These are phyloP conservation scores for Leptinotarsa peninsularis DNA, from an alignment of 2,888 invertebrate genomes.

Conservation along the genomic window DNA sequence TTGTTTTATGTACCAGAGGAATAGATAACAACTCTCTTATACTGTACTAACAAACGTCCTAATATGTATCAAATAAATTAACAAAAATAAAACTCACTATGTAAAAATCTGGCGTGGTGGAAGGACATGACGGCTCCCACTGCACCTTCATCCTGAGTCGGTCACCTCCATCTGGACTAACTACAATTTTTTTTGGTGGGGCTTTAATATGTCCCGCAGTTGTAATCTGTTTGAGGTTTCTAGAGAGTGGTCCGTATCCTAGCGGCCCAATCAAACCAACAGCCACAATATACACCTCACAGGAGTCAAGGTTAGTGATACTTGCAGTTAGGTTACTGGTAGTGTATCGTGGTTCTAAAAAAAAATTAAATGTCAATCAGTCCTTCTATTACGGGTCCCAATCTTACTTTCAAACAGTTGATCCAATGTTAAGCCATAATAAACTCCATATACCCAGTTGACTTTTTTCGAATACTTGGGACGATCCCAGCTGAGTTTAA, in stretches of 20 bases:
- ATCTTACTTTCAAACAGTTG: slow-evolving; percentile 72
- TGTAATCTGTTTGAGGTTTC: slow-evolving; percentile 60
- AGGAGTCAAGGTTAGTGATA: slow-evolving; percentile 76
- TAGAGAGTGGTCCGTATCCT: slow-evolving; percentile 76
- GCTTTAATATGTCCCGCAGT: slow-evolving; percentile 70
- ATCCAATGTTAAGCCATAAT: slow-evolving; percentile 73
- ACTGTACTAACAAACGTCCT: too few relatives aligned
- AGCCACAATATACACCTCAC: slow-evolving; percentile 79
- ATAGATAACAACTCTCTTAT: too few relatives aligned
- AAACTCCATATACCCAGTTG: slow-evolving; percentile 77
- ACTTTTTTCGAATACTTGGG: slow-evolving; percentile 70
- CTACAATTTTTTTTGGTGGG: slow-evolving; percentile 76
- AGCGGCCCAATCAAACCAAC: slow-evolving; percentile 75
- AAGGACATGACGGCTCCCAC: slow-evolving; percentile 80
- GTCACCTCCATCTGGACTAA: slow-evolving; percentile 61
- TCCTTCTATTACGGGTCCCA: too few relatives aligned
- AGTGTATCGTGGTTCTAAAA: slow-evolving; percentile 39
- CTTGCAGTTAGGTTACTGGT: slow-evolving; percentile 71
- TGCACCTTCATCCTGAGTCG: slow-evolving; percentile 71
- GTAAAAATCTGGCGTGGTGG: slow-evolving; percentile 64
- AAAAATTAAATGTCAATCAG: background rate
- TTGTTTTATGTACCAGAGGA: too few relatives aligned
- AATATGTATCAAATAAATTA: too few relatives aligned
- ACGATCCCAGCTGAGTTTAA: slow-evolving; percentile 76
- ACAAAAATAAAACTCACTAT: slow-evolving; percentile 67